Evolutionary conservation across 92 coral and sea anemone species (phyloP).

Genomic region (Phenganax subtilis): DNA sequence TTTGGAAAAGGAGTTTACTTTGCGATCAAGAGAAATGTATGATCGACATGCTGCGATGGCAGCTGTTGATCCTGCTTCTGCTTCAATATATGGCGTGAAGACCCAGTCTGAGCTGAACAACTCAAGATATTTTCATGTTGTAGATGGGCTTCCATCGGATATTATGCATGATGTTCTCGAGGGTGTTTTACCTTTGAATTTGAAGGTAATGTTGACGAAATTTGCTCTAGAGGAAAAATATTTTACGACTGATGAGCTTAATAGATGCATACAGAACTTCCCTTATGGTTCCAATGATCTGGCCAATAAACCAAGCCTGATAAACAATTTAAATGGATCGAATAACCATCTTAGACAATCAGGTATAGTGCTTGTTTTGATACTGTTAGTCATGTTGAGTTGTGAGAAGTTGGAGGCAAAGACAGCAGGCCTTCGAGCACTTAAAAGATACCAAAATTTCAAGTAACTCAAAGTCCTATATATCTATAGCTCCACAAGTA

Average conservation of each 20-base stretch:
- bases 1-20: constrained; percentile 51
- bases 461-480: neutral
- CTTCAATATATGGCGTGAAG: constrained; percentile 55
- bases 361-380: constrained; percentile 28
- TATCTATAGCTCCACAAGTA: constrained; percentile 47
- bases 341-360: constrained; percentile 45
- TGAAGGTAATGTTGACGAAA: constrained; percentile 45
- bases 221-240: constrained; percentile 37
- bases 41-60: constrained; percentile 41
- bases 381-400: too few species aligned
- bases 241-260: constrained; percentile 43
- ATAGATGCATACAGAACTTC: constrained; percentile 42
- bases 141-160: constrained; percentile 63
- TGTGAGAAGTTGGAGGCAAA: too few species aligned
- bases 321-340: constrained; percentile 22
- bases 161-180: constrained; percentile 61
- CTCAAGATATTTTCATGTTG: constrained; percentile 55
- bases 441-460: too few species aligned
- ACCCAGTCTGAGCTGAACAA: constrained; percentile 43
- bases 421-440: too few species aligned
- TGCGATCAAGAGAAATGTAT: constrained; percentile 46
- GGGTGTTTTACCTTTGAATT: constrained; percentile 50
- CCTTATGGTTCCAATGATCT: constrained; percentile 48
- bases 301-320: constrained; percentile 46
- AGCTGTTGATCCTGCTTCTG: constrained; percentile 45